Conservation (phyloP, 2,797 vertebrate genomes). For the Intellagama lesueurii region DNA sequence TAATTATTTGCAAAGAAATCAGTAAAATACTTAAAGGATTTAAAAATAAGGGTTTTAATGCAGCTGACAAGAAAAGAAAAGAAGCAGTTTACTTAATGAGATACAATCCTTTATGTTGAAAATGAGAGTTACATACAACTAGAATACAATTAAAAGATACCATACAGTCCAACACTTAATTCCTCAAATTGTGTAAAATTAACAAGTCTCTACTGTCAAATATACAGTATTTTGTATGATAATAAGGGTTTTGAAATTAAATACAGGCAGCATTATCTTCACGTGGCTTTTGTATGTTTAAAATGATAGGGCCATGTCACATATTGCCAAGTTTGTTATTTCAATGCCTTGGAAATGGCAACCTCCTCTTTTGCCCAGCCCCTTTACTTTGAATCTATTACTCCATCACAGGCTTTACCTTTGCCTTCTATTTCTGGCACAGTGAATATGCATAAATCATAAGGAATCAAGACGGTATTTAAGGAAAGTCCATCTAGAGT, state of each 20-base stretch:
- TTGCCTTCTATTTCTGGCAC: constrained; percentile 52
- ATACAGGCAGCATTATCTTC: constrained; percentile 75
- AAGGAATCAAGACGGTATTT: constrained; percentile 66
- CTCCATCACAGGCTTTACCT: constrained; percentile 68
- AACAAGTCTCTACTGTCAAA: constrained; percentile 78
- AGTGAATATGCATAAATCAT: constrained; percentile 67
- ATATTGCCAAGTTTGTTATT: constrained; percentile 73
- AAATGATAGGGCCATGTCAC: constrained; percentile 75
- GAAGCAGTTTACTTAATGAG: constrained; percentile 78
- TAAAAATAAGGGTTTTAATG: constrained; percentile 80
- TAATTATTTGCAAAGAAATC: constrained; percentile 77
- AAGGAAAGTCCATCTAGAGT: constrained; percentile 54
- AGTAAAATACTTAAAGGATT: constrained; percentile 77
- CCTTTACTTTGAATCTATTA: constrained; percentile 73
- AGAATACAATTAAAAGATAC: constrained; percentile 79
- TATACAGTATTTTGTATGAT: constrained; percentile 75
- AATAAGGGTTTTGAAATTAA: constrained; percentile 75
- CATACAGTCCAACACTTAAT: constrained; percentile 78
- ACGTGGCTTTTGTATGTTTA: constrained; percentile 70
- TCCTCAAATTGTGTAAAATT: constrained; percentile 78
- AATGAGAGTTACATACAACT: constrained; percentile 77
- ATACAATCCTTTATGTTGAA: constrained; percentile 77
- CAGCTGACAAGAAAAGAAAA: constrained; percentile 77
- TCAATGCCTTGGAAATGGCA: constrained; percentile 3
- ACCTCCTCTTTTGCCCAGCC: constrained; percentile 38